These are phyloP conservation scores for Zalophus californianus DNA, from an alignment of 2,797 vertebrate genomes.

Conservation along the genomic window DNA sequence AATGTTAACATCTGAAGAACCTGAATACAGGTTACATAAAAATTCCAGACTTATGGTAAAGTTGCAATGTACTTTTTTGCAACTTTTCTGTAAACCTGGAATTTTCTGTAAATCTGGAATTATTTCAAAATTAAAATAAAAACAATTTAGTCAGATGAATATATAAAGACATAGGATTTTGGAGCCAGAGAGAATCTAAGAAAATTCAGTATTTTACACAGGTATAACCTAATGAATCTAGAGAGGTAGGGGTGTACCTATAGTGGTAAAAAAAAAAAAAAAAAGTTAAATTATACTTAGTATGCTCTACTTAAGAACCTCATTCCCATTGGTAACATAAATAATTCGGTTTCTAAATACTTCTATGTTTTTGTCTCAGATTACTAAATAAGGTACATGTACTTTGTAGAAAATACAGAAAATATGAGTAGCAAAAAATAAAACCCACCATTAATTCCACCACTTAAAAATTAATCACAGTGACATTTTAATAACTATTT, in stretches of 20 bases:
- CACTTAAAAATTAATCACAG: slow-evolving; percentile 7
- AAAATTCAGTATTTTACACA: neutral
- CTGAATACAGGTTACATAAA: neutral
- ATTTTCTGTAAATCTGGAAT: neutral
- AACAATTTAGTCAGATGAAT: neutral
- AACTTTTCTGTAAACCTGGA: neutral
- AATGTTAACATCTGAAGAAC: slow-evolving; percentile 8
- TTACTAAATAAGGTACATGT: neutral
- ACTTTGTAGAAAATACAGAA: neutral
- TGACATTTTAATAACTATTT: slow-evolving; percentile 27
- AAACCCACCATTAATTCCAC: neutral
- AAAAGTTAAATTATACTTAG: neutral
- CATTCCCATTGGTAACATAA: neutral
- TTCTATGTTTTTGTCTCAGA: neutral
- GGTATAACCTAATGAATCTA: neutral
- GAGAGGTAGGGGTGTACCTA: neutral
- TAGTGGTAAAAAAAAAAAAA: neutral
- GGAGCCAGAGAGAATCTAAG: neutral
- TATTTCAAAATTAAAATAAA: neutral
- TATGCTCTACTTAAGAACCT: neutral
- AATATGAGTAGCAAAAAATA: slow-evolving; percentile 2
- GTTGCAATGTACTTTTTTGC: neutral
- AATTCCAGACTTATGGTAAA: neutral
- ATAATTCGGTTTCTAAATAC: neutral
- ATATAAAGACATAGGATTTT: neutral